phyloP scores from a whole-genome alignment of 2,888 invertebrate genomes.

The Calameuta filiformis region DNA sequence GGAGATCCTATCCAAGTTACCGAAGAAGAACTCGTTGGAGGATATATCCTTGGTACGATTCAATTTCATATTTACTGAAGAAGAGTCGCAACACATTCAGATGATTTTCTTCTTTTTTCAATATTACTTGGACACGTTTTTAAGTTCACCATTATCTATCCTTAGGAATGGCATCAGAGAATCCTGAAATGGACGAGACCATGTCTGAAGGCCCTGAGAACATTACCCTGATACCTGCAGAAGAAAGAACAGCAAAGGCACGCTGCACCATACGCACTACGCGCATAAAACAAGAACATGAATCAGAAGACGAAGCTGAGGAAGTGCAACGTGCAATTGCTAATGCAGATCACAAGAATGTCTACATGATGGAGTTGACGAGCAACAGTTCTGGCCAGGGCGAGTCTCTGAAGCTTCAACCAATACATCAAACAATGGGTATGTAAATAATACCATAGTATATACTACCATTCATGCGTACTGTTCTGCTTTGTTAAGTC shows the following conservation, averaged over 20 bases:
- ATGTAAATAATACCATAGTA: conserved; percentile 17
- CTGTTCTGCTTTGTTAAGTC: neutral
- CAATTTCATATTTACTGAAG: neutral
- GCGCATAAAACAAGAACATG: conserved; percentile 64
- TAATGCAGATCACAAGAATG: conserved; percentile 55
- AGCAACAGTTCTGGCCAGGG: conserved; percentile 43
- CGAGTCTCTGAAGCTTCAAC: conserved; percentile 49
- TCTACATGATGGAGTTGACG: conserved; percentile 61
- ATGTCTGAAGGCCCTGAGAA: conserved; percentile 65
- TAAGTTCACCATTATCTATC: neutral
- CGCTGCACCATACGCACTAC: conserved; percentile 61
- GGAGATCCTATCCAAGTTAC: conserved; percentile 63
- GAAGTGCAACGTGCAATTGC: conserved; percentile 57
- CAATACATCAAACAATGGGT: conserved; percentile 48
- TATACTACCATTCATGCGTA: neutral
- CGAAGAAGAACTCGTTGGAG: conserved; percentile 63
- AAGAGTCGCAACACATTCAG: no score
- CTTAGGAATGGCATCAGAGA: conserved; percentile 60
- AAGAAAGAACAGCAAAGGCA: conserved; percentile 61
- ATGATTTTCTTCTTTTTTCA: no score
- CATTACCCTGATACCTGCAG: conserved; percentile 66
- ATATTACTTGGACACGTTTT: no score
- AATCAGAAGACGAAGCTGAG: conserved; percentile 60
- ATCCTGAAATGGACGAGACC: conserved; percentile 58
- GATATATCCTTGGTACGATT: conserved; percentile 58